Percentiles rank a stretch among this genome's conserved stretches.
Conservation (phyloP, 2,797 vertebrate genomes). For the Orestias chungarensis region DNA sequence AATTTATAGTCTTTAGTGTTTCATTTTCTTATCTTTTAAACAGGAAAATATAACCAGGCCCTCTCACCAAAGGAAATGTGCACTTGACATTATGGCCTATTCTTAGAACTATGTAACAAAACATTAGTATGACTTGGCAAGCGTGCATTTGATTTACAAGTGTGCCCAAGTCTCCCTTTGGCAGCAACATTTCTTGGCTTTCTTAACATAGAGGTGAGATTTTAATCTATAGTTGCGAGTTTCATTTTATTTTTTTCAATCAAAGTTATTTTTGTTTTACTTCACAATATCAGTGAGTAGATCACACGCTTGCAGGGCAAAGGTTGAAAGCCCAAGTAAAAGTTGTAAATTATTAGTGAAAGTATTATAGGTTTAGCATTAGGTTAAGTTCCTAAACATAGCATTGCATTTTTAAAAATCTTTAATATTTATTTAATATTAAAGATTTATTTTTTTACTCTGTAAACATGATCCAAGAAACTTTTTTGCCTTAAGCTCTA, state of each 20-base stretch:
- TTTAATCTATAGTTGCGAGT: background rate
- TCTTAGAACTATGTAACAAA: slow-evolving; percentile 63
- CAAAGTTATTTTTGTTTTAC: background rate
- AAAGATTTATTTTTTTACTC: background rate
- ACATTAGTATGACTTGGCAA: slow-evolving; percentile 58
- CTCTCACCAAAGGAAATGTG: slow-evolving; percentile 71
- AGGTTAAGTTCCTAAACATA: background rate
- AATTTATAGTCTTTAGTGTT: slow-evolving; percentile 47
- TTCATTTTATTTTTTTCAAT: background rate
- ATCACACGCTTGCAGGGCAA: background rate
- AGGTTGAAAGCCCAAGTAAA: background rate
- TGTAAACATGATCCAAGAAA: background rate
- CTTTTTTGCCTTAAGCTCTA: slow-evolving; percentile 20
- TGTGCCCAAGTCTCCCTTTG: slow-evolving; percentile 55
- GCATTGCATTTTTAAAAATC: background rate
- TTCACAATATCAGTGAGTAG: background rate
- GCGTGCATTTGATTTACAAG: slow-evolving; percentile 81
- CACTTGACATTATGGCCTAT: slow-evolving; percentile 76
- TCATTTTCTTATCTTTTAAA: slow-evolving; percentile 62
- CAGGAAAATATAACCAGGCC: slow-evolving; percentile 63
- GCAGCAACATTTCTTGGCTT: slow-evolving; percentile 23
- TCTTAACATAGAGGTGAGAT: background rate
- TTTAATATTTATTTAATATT: background rate
- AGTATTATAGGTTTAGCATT: too few species aligned
- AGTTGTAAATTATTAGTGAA: too few species aligned